Evolutionary conservation across 2,888 invertebrate species (phyloP).

Genomic region (Hemicrepidius hirtus): DNA sequence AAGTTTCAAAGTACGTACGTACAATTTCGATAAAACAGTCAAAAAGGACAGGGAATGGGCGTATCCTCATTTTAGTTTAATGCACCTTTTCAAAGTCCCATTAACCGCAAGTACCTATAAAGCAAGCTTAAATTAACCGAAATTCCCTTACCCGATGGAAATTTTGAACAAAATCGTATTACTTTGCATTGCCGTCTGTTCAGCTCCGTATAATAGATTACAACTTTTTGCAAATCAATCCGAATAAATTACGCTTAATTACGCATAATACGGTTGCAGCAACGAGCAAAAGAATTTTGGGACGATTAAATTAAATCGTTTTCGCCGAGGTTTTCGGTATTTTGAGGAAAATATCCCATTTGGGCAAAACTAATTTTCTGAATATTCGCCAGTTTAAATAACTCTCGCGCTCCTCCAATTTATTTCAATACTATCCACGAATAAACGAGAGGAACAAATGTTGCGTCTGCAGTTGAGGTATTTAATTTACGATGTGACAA

Average conservation of each 20-base stretch:
- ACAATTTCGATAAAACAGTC: constrained; percentile 34
- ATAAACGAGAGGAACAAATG: constrained; percentile 31
- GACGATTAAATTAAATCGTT: constrained; percentile 46
- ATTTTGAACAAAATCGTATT: constrained; percentile 40
- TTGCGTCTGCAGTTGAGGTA: constrained; percentile 33
- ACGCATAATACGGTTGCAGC: constrained; percentile 67
- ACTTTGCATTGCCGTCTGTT: constrained; percentile 44
- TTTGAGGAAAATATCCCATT: constrained; percentile 41
- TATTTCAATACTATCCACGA: constrained; percentile 37
- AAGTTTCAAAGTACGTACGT: constrained; percentile 30
- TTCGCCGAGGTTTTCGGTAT: constrained; percentile 34
- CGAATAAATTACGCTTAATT: constrained; percentile 68
- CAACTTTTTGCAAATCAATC: constrained; percentile 65
- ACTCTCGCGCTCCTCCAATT: constrained; percentile 32
- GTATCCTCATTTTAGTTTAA: constrained; percentile 48
- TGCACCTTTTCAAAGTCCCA: constrained; percentile 43
- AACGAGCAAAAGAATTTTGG: constrained; percentile 50
- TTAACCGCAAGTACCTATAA: constrained; percentile 49
- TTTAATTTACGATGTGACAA: constrained; percentile 37
- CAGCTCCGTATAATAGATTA: constrained; percentile 24
- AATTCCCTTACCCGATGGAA: constrained; percentile 44
- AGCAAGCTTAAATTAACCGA: constrained; percentile 39
- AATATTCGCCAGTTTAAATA: constrained; percentile 23
- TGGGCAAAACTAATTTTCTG: constrained; percentile 39
- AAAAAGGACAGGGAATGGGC: constrained; percentile 45